phyloP scores from a whole-genome alignment of 30 jellyfish, hydroid and myxozoan species.

The Pseudorhiza aurosa region DNA sequence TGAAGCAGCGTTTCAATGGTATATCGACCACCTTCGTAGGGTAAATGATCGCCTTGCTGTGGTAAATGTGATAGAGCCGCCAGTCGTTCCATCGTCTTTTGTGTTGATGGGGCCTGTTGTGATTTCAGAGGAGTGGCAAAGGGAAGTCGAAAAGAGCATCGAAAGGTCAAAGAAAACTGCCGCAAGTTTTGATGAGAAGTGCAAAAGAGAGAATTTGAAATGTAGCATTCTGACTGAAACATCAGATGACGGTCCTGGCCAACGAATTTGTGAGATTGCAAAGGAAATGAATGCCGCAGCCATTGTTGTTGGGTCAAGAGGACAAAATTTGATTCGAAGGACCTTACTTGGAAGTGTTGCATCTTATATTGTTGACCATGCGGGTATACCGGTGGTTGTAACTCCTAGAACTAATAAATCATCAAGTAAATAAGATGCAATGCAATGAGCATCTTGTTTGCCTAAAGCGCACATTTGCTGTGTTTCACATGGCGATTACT shows the following conservation, averaged over 20 bases:
- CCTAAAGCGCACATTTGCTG: background rate
- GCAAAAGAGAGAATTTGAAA: slow-evolving; percentile 43
- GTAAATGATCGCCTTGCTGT: slow-evolving; percentile 72
- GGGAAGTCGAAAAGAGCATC: slow-evolving; percentile 58
- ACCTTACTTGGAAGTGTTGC: slow-evolving; percentile 88
- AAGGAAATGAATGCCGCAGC: slow-evolving; percentile 63
- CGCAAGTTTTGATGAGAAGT: slow-evolving; percentile 43
- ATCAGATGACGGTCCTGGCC: slow-evolving; percentile 83
- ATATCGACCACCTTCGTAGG: slow-evolving; percentile 53
- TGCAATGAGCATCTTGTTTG: background rate
- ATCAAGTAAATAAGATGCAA: background rate
- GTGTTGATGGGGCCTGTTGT: slow-evolving; percentile 69
- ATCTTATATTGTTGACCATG: slow-evolving; percentile 73
- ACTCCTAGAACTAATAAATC: slow-evolving; percentile 52
- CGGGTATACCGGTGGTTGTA: slow-evolving; percentile 73
- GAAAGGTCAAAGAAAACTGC: slow-evolving; percentile 59
- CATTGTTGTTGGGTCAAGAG: slow-evolving; percentile 84
- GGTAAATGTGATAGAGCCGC: slow-evolving; percentile 81
- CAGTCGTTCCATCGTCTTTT: slow-evolving; percentile 60
- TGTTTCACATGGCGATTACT: no score
- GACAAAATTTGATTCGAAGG: slow-evolving; percentile 75
- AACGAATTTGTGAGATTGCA: slow-evolving; percentile 71
- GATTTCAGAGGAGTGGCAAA: slow-evolving; percentile 65
- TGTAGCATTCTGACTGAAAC: slow-evolving; percentile 50
- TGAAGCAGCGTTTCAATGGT: slow-evolving; percentile 80